A percentile compares a stretch with the other conserved stretches of the same genome.
Evolutionary conservation across 2,888 invertebrate species (phyloP).

Genomic region (Pseudococcus jackbeardsleyi): DNA sequence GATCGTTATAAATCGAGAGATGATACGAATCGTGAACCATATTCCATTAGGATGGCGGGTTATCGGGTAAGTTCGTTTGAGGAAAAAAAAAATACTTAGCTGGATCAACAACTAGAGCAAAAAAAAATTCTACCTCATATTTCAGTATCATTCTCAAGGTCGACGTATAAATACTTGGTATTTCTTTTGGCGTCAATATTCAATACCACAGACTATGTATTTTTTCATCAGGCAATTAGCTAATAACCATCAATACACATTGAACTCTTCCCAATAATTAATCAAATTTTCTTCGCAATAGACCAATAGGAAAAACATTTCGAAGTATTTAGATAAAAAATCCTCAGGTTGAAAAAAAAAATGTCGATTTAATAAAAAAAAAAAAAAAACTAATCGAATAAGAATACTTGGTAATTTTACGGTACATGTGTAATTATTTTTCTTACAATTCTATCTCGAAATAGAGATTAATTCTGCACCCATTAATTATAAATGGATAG

Average conservation of each 20-base stretch:
- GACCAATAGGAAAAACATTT: not conserved
- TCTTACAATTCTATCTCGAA: not conserved
- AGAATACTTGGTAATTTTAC: not conserved
- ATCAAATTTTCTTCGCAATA: not conserved
- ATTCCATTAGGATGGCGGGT: not conserved
- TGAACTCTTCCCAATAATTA: not conserved
- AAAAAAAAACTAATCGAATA: not conserved
- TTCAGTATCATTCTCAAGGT: conserved; percentile 12
- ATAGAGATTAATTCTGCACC: not conserved
- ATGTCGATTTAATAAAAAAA: not conserved
- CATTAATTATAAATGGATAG: not conserved
- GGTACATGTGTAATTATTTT: not conserved
- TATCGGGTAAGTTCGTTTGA: not conserved
- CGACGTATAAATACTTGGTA: not conserved
- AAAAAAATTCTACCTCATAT: conserved; percentile 7
- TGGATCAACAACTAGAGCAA: conserved; percentile 6
- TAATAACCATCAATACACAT: not conserved
- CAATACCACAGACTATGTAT: not conserved
- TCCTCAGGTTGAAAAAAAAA: not conserved
- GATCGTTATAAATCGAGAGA: not conserved
- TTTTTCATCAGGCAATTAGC: not conserved
- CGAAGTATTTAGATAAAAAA: not conserved
- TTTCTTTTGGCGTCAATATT: not conserved
- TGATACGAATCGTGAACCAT: not conserved
- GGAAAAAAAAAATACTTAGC: not conserved